Conservation (phyloP, 1,140 invertebrate genomes). For the Littorina saxatilis region DNA sequence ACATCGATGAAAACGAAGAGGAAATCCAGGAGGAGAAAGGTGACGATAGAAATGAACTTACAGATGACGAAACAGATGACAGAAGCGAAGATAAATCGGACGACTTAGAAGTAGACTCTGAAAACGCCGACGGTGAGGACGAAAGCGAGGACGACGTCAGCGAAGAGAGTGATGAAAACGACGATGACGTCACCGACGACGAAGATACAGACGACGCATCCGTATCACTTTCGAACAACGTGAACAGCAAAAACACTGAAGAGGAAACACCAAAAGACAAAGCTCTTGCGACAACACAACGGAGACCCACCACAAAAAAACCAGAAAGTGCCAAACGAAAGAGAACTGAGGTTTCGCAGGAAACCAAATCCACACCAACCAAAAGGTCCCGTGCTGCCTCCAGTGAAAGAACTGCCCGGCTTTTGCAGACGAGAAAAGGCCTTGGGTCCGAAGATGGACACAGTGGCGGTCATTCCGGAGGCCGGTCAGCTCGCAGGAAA, state of each 20-base stretch:
- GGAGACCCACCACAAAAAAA: neutral
- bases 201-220: neutral
- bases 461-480: neutral
- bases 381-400: neutral
- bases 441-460: neutral
- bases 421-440: neutral
- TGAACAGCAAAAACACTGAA: neutral
- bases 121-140: constrained; percentile 1
- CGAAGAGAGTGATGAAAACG: neutral
- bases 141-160: neutral
- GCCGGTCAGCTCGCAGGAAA: constrained; percentile 9
- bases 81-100: no score
- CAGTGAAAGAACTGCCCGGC: no score
- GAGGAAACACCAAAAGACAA: neutral
- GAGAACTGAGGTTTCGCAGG: neutral
- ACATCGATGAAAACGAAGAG: neutral
- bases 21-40: neutral
- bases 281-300: neutral
- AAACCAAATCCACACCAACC: neutral
- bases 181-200: neutral
- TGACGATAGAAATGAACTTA: no score
- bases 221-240: neutral
- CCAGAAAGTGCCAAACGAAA: neutral
- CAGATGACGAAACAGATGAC: no score
- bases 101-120: constrained; percentile 13